Base-by-base conservation (phyloP, 2,113 vertebrate species). In the Lates calcarifer region DNA sequence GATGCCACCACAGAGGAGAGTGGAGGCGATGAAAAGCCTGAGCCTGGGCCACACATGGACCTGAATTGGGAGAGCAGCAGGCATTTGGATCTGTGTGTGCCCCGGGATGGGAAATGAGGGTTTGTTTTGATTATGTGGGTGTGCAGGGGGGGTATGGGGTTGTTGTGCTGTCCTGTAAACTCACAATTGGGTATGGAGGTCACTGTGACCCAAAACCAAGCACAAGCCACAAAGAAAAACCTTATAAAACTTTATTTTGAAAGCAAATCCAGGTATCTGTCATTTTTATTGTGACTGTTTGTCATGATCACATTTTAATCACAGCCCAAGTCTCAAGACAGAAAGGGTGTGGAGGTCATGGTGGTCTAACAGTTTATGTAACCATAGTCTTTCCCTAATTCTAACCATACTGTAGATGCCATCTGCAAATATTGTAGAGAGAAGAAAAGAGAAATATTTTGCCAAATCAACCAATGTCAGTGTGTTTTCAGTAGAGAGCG, bases 1-100 rank as follows among this genome's bases (percentile, higher is more conserved):
- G n/a, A 65, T 41, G 79, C 67, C 29, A 69, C 74, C 5, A 51
- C 70, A 67, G 47, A 87, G 64, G 29, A 24, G 74, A 81, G 86
- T 28, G 62, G 79, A 80, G 88, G 75, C 70, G 75, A 73, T 81
- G 84, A 72, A 77, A 81, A 72, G 79, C 67, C 28, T 6, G 61
- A 79, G 77, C 29, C 45, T 5, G 47, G 69, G 78, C 83, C 83
- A 74, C 80, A 87, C 75, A 29, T 65, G 12, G 43, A 65, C 67
- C 41, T 79, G 62, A 65, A 74, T 17, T 17, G 12, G 15, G 62
- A 73, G 76, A 55, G 68, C 51, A 68, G 67, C n/a, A n/a, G 62
- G 57, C 28, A 35, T 39, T 20, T 26, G 51, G 31, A 39, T 55
- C 15, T 10, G 22, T 24, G 3, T 28, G 3, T 18, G 24, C 28